Evolutionary conservation across 2,797 vertebrate genomes (phyloP).

Genomic region (Sebastolobus altivelis): DNA sequence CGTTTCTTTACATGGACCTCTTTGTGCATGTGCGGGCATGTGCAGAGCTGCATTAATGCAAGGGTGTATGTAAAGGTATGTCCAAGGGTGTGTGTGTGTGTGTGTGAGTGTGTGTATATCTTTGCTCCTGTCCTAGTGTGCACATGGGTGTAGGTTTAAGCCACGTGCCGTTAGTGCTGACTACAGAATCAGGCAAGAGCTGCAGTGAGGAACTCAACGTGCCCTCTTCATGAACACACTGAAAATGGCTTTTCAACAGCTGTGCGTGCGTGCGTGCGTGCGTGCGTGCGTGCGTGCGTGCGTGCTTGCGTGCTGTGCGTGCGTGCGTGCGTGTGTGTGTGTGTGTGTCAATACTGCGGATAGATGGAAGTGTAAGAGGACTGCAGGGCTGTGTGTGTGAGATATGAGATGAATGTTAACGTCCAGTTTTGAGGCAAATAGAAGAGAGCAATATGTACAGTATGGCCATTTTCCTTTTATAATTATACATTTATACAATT

Average conservation of each 20-base stretch:
- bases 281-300: conserved; percentile 19
- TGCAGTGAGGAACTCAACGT: conserved; percentile 64
- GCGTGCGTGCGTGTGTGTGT: background rate
- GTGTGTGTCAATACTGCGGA: conserved; percentile 49
- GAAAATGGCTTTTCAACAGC: conserved; percentile 64
- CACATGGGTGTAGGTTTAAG: conserved; percentile 65
- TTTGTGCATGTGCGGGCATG: conserved; percentile 32
- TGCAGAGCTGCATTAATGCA: conserved; percentile 36
- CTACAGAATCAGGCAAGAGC: conserved; percentile 60
- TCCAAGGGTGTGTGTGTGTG: conserved; percentile 24
- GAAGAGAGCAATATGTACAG: background rate
- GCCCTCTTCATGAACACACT: conserved; percentile 57
- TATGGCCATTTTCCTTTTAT: background rate
- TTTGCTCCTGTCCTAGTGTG: conserved; percentile 32
- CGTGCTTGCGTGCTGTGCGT: too few species aligned
- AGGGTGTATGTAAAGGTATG: conserved; percentile 40
- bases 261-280: conserved; percentile 17
- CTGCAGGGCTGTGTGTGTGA: conserved; percentile 17
- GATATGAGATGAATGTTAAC: background rate
- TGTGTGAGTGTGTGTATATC: conserved; percentile 12
- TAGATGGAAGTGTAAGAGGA: conserved; percentile 22
- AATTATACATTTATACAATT: background rate
- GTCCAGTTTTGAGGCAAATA: background rate
- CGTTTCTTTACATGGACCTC: conserved; percentile 21
- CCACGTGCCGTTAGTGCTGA: conserved; percentile 74